Percentiles rank a stretch among this genome's conserved stretches.
phyloP scores from a whole-genome alignment of 2,113 vertebrate genomes.

The human region DNA sequence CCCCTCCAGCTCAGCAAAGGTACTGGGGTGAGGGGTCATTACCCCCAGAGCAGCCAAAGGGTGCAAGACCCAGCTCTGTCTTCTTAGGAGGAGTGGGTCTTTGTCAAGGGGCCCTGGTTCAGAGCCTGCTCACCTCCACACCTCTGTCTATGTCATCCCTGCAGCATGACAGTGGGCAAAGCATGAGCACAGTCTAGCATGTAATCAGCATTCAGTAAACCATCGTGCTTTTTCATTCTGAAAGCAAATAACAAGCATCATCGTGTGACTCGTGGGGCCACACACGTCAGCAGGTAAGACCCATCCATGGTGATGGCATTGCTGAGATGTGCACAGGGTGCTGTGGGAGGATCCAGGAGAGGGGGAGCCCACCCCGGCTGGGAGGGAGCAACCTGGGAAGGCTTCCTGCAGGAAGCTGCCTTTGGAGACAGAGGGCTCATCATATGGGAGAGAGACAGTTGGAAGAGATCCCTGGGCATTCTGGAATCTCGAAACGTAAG shows the following conservation, averaged over 20 bases:
- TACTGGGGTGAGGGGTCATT: background rate
- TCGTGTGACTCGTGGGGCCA: background rate
- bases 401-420: background rate
- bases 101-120: too few species aligned
- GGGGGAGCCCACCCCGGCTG: background rate
- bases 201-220: background rate
- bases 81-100: background rate
- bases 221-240: background rate
- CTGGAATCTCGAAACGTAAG: background rate
- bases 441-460: background rate
- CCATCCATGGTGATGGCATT: fast-evolving
- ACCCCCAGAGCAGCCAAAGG: background rate
- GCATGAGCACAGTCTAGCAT: too few species aligned
- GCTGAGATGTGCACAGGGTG: fast-evolving
- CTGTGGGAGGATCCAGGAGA: too few species aligned
- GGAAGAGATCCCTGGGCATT: background rate
- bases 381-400: background rate
- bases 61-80: background rate
- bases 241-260: background rate
- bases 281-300: background rate
- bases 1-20: too few species aligned
- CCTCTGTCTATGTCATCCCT: background rate
- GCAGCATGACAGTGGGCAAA: background rate
- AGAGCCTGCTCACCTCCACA: fast-evolving
- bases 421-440: fast-evolving